Conservation (phyloP, 2,888 invertebrate species). For the Spatulosminthurus flaviceps region DNA sequence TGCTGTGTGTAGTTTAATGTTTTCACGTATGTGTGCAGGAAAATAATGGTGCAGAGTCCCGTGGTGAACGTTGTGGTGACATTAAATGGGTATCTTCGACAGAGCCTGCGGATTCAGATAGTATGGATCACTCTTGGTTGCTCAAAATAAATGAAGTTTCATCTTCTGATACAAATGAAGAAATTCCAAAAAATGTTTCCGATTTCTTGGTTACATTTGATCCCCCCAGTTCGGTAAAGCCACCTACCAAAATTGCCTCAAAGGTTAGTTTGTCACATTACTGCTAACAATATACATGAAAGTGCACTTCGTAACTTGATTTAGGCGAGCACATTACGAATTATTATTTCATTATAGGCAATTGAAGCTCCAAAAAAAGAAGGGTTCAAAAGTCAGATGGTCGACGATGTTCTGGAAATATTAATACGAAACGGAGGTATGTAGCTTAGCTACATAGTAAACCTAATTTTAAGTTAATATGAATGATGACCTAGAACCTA, state of each 20-base stretch:
- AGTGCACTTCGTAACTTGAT: background rate
- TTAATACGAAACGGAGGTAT: constrained; percentile 85
- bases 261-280: constrained; percentile 66
- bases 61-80: background rate
- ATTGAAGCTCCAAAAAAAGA: constrained; percentile 41
- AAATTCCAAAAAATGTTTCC: constrained; percentile 39
- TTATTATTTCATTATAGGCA: too few species aligned
- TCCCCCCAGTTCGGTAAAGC: background rate
- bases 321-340: too few species aligned
- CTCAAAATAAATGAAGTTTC: constrained; percentile 55
- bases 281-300: too few species aligned
- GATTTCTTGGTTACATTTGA: constrained; percentile 51
- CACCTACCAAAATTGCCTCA: constrained; percentile 22
- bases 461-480: too few species aligned
- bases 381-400: constrained; percentile 77
- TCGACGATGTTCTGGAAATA: constrained; percentile 93
- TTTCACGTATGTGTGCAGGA: background rate
- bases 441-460: constrained; percentile 35
- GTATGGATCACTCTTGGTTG: constrained; percentile 56
- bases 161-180: constrained; percentile 37
- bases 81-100: constrained; percentile 16
- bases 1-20: too few species aligned
- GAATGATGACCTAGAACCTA: too few species aligned
- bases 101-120: constrained; percentile 30
- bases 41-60: background rate